Percentiles rank a stretch among this genome's conserved stretches.
Evolutionary conservation across 2,113 vertebrate genomes (phyloP).

Genomic region (Solea senegalensis): DNA sequence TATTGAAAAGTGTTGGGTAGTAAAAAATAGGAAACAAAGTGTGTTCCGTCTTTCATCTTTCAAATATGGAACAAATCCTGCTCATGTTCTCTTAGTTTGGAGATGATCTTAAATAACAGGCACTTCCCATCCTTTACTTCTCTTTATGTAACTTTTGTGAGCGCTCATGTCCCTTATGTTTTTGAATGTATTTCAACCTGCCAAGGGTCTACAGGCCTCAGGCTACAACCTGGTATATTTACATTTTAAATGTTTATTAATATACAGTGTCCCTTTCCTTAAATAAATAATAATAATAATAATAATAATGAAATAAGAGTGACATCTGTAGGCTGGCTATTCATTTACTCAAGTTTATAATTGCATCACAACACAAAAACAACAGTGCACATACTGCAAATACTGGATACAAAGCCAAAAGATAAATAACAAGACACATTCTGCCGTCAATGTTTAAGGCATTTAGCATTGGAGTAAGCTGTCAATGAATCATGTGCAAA

Average conservation of each 20-base stretch:
- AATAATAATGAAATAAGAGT: neutral
- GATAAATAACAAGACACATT: constrained; percentile 32
- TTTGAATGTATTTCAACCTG: neutral
- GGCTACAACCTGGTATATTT: too few species aligned
- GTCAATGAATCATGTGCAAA: constrained; percentile 4
- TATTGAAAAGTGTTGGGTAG: too few species aligned
- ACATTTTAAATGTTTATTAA: too few species aligned
- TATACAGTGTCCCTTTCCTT: too few species aligned
- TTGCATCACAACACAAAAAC: constrained; percentile 29
- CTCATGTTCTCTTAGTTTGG: constrained; percentile 2
- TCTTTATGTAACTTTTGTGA: too few species aligned
- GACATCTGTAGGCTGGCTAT: neutral
- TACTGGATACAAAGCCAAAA: constrained; percentile 24
- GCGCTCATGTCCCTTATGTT: too few species aligned
- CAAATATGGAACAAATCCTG: too few species aligned
- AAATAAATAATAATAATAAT: too few species aligned
- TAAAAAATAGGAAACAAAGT: too few species aligned
- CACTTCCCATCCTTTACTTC: constrained; percentile 7
- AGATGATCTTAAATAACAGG: neutral
- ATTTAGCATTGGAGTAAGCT: constrained; percentile 40
- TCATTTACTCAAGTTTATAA: constrained; percentile 45
- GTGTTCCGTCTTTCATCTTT: too few species aligned
- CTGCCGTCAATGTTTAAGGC: constrained; percentile 53
- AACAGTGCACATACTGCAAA: constrained; percentile 25
- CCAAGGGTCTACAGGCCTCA: too few species aligned